These are phyloP conservation scores for Heliconius hortense DNA, from an alignment of 2,888 invertebrate species.

Conservation along the genomic window DNA sequence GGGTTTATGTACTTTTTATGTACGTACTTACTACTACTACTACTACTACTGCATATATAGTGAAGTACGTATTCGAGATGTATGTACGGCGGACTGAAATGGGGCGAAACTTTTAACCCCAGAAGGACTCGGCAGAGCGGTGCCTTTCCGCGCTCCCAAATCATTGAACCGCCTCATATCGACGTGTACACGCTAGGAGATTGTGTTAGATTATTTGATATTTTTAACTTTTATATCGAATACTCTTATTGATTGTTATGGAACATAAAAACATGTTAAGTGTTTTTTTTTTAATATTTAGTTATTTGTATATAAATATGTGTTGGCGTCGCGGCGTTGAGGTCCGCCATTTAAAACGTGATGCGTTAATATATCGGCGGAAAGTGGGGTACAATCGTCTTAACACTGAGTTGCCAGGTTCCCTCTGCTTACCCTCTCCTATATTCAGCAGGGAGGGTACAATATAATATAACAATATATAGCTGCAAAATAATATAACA, in stretches of 20 bases:
- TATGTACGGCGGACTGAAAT: slow-evolving; percentile 24
- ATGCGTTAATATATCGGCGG: too few species aligned
- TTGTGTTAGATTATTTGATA: neutral
- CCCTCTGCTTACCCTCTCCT: too few species aligned
- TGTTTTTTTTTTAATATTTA: too few species aligned
- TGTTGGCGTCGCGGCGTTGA: too few species aligned
- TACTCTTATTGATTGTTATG: neutral
- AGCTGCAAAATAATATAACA: neutral
- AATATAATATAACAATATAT: too few species aligned
- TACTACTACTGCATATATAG: neutral
- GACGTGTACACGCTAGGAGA: neutral
- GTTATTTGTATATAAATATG: too few species aligned
- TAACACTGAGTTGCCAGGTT: too few species aligned
- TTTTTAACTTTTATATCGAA: neutral
- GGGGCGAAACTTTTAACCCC: slow-evolving; percentile 32
- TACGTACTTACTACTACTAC: neutral
- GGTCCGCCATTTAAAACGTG: too few species aligned
- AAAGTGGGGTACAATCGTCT: too few species aligned
- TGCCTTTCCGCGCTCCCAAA: slow-evolving; percentile 11
- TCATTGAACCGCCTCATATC: slow-evolving; percentile 21
- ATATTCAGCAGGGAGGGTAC: too few species aligned
- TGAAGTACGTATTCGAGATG: slow-evolving; percentile 16
- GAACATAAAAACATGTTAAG: too few species aligned
- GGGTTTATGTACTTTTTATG: neutral
- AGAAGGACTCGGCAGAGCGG: slow-evolving; percentile 30